A percentile compares a stretch with the other conserved stretches of the same genome.
phyloP scores from a whole-genome alignment of 2,888 invertebrate genomes.

The Volucella bombylans region DNA sequence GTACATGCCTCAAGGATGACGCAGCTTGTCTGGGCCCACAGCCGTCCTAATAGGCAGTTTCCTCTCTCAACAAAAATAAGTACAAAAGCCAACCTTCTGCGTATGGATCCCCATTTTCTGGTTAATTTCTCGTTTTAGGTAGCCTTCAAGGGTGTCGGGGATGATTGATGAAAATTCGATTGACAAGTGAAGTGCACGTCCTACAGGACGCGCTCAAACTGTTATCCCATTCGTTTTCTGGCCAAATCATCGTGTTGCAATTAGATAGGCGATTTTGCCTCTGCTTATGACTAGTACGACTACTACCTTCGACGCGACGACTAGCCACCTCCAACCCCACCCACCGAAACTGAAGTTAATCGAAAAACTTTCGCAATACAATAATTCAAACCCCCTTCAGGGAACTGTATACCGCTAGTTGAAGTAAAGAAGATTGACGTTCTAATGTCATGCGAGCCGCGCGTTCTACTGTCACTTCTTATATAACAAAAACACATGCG shows the following conservation, averaged over 20 bases:
- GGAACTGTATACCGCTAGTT: background rate
- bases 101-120: constrained; percentile 62
- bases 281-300: background rate
- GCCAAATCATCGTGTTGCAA: constrained; percentile 66
- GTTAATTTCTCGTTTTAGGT: constrained; percentile 58
- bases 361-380: constrained; percentile 62
- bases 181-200: constrained; percentile 68
- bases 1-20: constrained; percentile 40
- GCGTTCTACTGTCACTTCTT: constrained; percentile 1
- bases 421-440: constrained; percentile 51
- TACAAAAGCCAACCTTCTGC: constrained; percentile 26
- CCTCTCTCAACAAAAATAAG: constrained; percentile 7
- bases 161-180: constrained; percentile 71
- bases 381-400: constrained; percentile 13
- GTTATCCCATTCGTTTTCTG: constrained; percentile 58
- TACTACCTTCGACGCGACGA: constrained; percentile 7
- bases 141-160: constrained; percentile 20
- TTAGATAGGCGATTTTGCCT: constrained; percentile 38
- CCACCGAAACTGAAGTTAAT: constrained; percentile 41
- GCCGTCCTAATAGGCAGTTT: constrained; percentile 61
- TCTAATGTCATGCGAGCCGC: constrained; percentile 47
- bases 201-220: constrained; percentile 1
- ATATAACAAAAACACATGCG: constrained; percentile 23
- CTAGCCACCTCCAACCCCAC: background rate
- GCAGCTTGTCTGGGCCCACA: constrained; percentile 43